Evolutionary conservation across 2,113 vertebrate genomes (phyloP), one percentile per base, ranked within the genome.

Genomic region (Corythornis cristatus): DNA sequence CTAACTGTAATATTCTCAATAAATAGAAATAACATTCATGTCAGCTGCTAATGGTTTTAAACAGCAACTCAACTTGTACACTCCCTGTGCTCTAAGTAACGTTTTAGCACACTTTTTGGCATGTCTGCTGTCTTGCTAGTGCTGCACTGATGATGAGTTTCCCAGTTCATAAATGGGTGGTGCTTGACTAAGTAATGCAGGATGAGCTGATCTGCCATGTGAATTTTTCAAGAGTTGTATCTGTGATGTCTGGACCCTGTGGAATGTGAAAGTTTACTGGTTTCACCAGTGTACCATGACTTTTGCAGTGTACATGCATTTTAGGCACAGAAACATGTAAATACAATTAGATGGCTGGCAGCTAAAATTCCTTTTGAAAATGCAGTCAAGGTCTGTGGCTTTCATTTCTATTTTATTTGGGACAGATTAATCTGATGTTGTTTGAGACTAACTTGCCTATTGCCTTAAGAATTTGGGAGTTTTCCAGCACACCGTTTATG

Each of bases 251-350:
- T 95, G 91, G 92, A 50, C 79, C 79, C 93, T 67, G 23, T 68
- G 21, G 78, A 94, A 96, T 91, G 86, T 60, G 29, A 77, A 77
- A 74, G 60, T 91, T 94, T 97, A 93, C 90, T 90, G 56, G 58
- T 97, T 97, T 97, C 93, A 93, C 95, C 93, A 93, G 35, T 51
- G 51, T 80, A 85, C 73, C 82, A 83, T 80, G 76, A 93, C 75
- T 97, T 93, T 37, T 37, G 37, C 37, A 37, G 37, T 37, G 37
- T 37, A 37, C 37, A 37, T 37, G 90, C 78, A 88, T 88, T 96
- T 93, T 85, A 45, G 78, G 87, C 65, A 95, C 53, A 94, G 88
- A 96, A 96, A 96, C 72, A 46, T 82, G 66, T 80, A 92, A 97
- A 95, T 66, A 72, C 76, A 94, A 74, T 83, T 93, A 95, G 72